Evolutionary conservation across 2,888 invertebrate species (phyloP), one percentile per base, ranked within the genome.

Genomic region (Tortricodes alternella): DNA sequence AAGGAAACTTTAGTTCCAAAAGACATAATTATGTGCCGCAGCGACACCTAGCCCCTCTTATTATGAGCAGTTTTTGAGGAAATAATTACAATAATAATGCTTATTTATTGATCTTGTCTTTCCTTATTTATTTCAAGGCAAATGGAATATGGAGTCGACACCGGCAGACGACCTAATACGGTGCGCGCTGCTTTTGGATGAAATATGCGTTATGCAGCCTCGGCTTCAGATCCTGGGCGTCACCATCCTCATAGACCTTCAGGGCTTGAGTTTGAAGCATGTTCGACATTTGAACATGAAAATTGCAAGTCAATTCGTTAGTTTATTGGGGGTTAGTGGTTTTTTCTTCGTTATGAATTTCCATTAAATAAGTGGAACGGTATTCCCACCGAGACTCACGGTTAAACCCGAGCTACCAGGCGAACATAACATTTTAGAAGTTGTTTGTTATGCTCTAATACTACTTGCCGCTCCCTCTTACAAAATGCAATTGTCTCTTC

Each of bases 221-320:
- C 84, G 84, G 53, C 68, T 89, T 2, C 89, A 90, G 67, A 84
- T 90, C 59, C 72, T 90, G 5, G 89, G 89, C 3, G 80, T 85
- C 39, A 88, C 89, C 44, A 81, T 89, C 23, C 71, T 89, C 3
- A 84, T 89, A n/a, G 89, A 90, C 66, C 67, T 89, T 9, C 81
- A 84, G 4, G 89, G 85, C 0, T 66, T 89, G 4, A 80, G 76
- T 37, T 57, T 89, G 32, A 71, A 80, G 7, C 80, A 83, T 5
- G 61, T 87, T 3, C 85, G 85, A 0, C 23, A 56, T 37, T 56
- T 49, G 18, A 56, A 56, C 43, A 82, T 87, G 0, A 82, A 81
- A 0, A 77, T 86, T 0, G 89, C 89, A 1, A 65, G 75, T 11
- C 89, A 89, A 64, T 85, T 89, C 9, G 86, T 88, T 41, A 80